A percentile compares a stretch with the other conserved stretches of the same genome.
Conservation (phyloP, 2,888 invertebrate species). For the Tachystola acroxantha region DNA sequence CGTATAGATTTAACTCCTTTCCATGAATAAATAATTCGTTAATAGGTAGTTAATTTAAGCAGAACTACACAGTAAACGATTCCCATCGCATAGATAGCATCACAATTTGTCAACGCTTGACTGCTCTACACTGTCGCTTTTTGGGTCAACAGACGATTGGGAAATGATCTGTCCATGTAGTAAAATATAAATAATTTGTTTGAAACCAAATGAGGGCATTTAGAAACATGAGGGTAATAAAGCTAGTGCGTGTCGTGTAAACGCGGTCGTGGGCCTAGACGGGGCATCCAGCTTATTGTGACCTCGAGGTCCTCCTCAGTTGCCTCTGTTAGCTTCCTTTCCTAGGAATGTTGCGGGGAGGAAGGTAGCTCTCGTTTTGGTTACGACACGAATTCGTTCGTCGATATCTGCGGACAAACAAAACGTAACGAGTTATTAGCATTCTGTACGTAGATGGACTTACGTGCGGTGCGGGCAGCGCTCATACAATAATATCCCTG, state of each 20-base stretch:
- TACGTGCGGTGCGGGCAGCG: constrained; percentile 64
- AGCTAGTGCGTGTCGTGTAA: constrained; percentile 74
- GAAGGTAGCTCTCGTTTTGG: constrained; percentile 38
- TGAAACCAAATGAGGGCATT: constrained; percentile 75
- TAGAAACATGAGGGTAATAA: constrained; percentile 78
- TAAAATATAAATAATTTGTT: constrained; percentile 77
- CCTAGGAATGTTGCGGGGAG: constrained; percentile 24
- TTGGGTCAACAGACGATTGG: constrained; percentile 73
- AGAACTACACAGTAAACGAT: constrained; percentile 39
- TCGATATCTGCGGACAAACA: constrained; percentile 51
- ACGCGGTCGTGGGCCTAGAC: constrained; percentile 62
- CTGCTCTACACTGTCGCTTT: constrained; percentile 68
- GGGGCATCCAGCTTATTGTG: constrained; percentile 38
- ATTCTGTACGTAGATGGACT: constrained; percentile 59
- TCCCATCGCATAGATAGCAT: constrained; percentile 48
- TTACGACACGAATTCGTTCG: constrained; percentile 38
- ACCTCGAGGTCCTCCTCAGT: constrained; percentile 36
- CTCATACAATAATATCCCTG: constrained; percentile 40
- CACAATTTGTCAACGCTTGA: constrained; percentile 66
- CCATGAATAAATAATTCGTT: no score
- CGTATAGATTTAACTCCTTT: no score
- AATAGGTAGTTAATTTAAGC: no score
- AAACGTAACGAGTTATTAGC: constrained; percentile 59
- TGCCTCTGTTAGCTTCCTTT: constrained; percentile 18
- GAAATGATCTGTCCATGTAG: constrained; percentile 73